These are phyloP conservation scores for Heteronetta atricapilla DNA, from an alignment of 2,113 vertebrate species.

Conservation along the genomic window DNA sequence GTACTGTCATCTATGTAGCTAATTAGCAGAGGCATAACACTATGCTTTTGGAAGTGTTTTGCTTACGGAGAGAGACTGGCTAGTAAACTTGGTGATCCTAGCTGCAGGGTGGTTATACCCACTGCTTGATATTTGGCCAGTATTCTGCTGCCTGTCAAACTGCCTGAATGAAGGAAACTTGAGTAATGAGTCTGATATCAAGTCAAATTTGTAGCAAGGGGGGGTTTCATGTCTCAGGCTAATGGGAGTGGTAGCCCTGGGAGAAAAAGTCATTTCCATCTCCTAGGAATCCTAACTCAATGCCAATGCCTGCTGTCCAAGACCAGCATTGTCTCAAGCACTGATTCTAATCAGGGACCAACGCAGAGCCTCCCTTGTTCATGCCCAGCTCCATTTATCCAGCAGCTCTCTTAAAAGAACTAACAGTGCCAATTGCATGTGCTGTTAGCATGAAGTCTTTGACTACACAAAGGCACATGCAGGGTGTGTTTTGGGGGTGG, in stretches of 20 bases:
- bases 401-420: neutral
- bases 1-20: neutral
- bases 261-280: constrained; percentile 40
- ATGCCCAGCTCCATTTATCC: neutral
- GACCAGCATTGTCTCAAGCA: constrained; percentile 49
- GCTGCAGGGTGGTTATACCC: neutral
- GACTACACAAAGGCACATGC: neutral
- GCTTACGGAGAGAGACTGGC: neutral
- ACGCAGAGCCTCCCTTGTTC: neutral
- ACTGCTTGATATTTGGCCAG: neutral
- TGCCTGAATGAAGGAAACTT: constrained; percentile 26
- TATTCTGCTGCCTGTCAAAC: constrained; percentile 11
- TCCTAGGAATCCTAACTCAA: constrained; percentile 28
- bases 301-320: constrained; percentile 3
- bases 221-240: neutral
- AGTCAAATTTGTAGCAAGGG: neutral
- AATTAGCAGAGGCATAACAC: neutral
- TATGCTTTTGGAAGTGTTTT: neutral
- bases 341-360: constrained; percentile 61
- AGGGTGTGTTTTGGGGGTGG: neutral
- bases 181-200: constrained; percentile 39
- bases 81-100: neutral
- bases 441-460: neutral
- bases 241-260: constrained; percentile 29
- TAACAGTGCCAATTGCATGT: neutral